Evolutionary conservation across 2,797 vertebrate species (phyloP), one percentile per base, ranked within the genome.

Genomic region (Eremophila alpestris): DNA sequence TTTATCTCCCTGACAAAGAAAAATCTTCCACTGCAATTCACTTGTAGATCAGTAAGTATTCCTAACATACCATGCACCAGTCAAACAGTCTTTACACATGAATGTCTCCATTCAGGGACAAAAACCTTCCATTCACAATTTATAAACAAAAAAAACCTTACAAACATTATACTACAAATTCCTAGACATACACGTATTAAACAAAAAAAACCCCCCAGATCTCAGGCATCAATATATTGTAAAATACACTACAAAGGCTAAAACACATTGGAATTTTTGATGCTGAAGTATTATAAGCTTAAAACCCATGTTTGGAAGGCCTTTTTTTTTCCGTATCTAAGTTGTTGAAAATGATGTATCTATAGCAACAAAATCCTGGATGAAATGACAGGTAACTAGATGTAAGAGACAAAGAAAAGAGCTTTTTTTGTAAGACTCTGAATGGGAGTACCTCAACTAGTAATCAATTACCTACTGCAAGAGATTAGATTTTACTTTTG

Each of bases 1-100:
- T 98, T 98, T 95, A 97, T 97, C 96, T 96, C 46, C 94, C 86
- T 93, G 95, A 97, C 97, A 97, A 97, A 97, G 95, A 96, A 96
- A 97, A 98, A 95, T 46, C 86, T 96, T 97, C 95, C 94, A 90
- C 84, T 93, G 86, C 94, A 95, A 97, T 97, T 97, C 96, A 97
- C 94, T 95, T 94, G 93, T 59, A 91, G 89, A 96, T 94, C 94
- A 97, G 79, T 83, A 95, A 93, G 96, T 97, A 95, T 94, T 97
- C 97, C 93, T 83, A 97, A 91, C 94, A 97, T 91, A 92, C 83
- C 78, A 95, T 86, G 89, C 13, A 1, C 96, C 96, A 94, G 92
- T 90, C 91, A 97, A 95, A 89, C 67, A 75, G 88, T 79, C 96
- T 92, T 96, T 89, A 93, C 94, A 97, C 97, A 97, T 94, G 92